These are phyloP conservation scores for Rhopalosiphum padi DNA, from an alignment of 1,140 invertebrate genomes.

Conservation along the genomic window DNA sequence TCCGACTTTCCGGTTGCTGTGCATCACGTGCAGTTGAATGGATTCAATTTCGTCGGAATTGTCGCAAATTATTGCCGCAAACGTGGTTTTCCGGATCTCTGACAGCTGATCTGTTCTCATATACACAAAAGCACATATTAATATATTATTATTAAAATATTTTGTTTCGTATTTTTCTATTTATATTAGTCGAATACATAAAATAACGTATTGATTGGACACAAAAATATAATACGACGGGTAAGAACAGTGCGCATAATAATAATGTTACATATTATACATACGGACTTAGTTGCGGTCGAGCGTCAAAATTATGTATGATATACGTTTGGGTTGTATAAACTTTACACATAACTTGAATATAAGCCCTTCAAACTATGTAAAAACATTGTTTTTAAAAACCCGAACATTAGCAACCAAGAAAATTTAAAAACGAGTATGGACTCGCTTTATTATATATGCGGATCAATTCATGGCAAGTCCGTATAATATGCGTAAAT, in stretches of 20 bases:
- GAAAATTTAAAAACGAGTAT: not conserved
- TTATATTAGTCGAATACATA: not conserved
- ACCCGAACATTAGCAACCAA: not conserved
- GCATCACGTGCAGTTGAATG: slow-evolving; percentile 82
- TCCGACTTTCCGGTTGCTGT: slow-evolving; percentile 61
- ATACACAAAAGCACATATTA: not conserved
- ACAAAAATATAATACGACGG: not conserved
- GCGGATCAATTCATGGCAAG: not conserved
- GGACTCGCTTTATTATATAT: not conserved
- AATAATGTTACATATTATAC: not conserved
- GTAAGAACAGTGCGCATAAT: not conserved
- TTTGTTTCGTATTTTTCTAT: not conserved
- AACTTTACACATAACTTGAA: not conserved
- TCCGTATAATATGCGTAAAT: not conserved
- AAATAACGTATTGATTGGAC: not conserved
- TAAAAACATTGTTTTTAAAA: not conserved
- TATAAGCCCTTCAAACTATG: not conserved
- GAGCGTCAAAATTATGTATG: not conserved
- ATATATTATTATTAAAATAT: not conserved
- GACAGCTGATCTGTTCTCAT: slow-evolving; percentile 72
- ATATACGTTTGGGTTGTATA: not conserved
- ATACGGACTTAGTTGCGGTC: not conserved
- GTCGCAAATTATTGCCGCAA: slow-evolving; percentile 88
- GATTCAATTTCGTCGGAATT: slow-evolving; percentile 79
- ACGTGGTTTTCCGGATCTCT: slow-evolving; percentile 82